phyloP scores from a whole-genome alignment of 2,113 vertebrate genomes.

The Ptychochromis oligacanthus region DNA sequence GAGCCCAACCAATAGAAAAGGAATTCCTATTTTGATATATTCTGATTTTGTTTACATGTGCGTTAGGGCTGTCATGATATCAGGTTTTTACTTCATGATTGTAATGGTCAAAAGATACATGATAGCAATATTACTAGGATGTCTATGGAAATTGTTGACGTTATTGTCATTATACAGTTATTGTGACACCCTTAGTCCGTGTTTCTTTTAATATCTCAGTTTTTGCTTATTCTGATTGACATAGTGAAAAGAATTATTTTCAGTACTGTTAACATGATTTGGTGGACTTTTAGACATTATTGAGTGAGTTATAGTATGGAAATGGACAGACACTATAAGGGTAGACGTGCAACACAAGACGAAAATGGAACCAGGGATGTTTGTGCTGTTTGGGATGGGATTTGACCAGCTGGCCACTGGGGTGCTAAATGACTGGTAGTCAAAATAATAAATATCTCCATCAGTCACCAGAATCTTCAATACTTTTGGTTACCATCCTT shows the following conservation, averaged over 20 bases:
- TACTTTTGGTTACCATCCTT: not conserved
- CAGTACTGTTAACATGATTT: not conserved
- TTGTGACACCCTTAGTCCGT: not conserved
- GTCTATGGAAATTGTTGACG: not conserved
- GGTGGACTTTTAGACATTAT: not conserved
- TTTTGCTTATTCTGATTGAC: not conserved
- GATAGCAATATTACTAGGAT: not conserved
- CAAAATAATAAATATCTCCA: not conserved
- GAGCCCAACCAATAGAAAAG: too few species aligned
- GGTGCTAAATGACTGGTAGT: not conserved
- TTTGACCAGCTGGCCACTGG: not conserved
- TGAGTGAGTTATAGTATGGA: too few species aligned
- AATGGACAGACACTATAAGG: too few species aligned
- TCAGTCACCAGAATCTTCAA: not conserved
- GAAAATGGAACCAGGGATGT: not conserved
- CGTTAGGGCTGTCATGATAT: not conserved
- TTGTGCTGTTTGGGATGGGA: not conserved
- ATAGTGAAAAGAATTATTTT: not conserved
- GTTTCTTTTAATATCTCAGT: not conserved
- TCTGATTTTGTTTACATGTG: too few species aligned
- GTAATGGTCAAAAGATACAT: too few species aligned
- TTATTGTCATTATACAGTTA: not conserved
- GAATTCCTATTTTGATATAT: too few species aligned
- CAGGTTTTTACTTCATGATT: accelerated
- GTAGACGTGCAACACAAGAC: not conserved